Evolutionary conservation across 2,888 invertebrate species (phyloP).

Genomic region (Lepidocyrtoides sp.): DNA sequence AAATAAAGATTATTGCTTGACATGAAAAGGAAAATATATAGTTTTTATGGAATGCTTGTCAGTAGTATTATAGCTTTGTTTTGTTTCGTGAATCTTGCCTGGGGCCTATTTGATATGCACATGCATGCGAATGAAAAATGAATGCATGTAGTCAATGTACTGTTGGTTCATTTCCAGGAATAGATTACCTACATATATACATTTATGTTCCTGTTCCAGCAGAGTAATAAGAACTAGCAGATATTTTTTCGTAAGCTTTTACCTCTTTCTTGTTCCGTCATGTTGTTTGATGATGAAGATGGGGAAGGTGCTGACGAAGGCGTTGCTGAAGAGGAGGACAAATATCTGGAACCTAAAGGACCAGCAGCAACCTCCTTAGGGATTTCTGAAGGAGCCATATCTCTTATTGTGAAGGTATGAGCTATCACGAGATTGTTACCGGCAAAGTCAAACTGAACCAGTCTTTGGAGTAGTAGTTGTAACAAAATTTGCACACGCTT

Average conservation of each 20-base stretch:
- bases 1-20: slow-evolving; percentile 57
- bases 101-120: neutral
- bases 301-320: slow-evolving; percentile 55
- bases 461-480: neutral
- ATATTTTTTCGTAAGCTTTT: neutral
- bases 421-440: neutral
- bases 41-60: neutral
- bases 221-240: neutral
- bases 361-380: slow-evolving; percentile 19
- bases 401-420: neutral
- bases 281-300: slow-evolving; percentile 15
- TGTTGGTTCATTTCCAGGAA: too few species aligned
- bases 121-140: neutral
- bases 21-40: slow-evolving; percentile 33
- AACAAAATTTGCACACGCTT: slow-evolving; percentile 9
- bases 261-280: slow-evolving; percentile 20
- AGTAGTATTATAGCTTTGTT: neutral
- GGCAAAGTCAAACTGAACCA: neutral
- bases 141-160: neutral
- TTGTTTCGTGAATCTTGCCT: neutral
- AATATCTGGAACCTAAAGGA: slow-evolving; percentile 28
- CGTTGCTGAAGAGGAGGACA: slow-evolving; percentile 19
- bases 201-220: too few species aligned
- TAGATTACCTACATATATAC: too few species aligned
- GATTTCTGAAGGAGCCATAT: slow-evolving; percentile 55